Percentiles rank a stretch among this genome's conserved stretches.
phyloP scores from a whole-genome alignment of 1,140 invertebrate genomes.

The Drosophila sturtevanti region DNA sequence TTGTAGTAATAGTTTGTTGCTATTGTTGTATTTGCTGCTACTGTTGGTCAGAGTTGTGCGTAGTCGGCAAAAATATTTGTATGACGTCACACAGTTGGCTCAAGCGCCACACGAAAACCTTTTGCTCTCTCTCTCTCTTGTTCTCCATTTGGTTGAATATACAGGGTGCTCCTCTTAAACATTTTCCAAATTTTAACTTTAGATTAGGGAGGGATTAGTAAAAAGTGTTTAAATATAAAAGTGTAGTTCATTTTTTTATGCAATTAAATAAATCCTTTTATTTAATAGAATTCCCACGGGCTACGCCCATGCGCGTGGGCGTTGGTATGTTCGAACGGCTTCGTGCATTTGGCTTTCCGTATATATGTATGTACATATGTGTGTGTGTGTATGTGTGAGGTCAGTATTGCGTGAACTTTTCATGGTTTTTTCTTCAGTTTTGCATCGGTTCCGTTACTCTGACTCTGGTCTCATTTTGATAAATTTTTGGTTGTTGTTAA shows the following conservation, averaged over 20 bases:
- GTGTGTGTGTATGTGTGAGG: constrained; percentile 41
- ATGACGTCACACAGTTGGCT: constrained; percentile 62
- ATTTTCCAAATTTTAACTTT: neutral
- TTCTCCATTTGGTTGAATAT: neutral
- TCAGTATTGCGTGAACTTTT: constrained; percentile 62
- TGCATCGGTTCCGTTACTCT: constrained; percentile 29
- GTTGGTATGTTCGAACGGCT: constrained; percentile 45
- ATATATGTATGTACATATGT: constrained; percentile 17
- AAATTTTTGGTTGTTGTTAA: constrained; percentile 11
- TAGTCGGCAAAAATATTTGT: constrained; percentile 63
- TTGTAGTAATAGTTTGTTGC: constrained; percentile 50
- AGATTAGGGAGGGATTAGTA: neutral
- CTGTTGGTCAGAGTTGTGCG: constrained; percentile 54
- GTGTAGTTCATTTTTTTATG: too few relatives aligned
- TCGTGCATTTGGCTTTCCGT: constrained; percentile 11
- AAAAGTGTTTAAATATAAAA: neutral
- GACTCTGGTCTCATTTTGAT: constrained; percentile 27
- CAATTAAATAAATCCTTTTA: too few relatives aligned
- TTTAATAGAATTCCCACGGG: neutral
- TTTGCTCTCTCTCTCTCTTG: neutral
- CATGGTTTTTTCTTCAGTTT: constrained; percentile 11
- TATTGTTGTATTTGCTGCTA: constrained; percentile 25
- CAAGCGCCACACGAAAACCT: constrained; percentile 55
- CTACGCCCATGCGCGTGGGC: constrained; percentile 48
- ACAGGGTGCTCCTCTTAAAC: neutral